These are phyloP conservation scores for Percina caprodes DNA, from an alignment of 2,113 vertebrate species.

Conservation along the genomic window DNA sequence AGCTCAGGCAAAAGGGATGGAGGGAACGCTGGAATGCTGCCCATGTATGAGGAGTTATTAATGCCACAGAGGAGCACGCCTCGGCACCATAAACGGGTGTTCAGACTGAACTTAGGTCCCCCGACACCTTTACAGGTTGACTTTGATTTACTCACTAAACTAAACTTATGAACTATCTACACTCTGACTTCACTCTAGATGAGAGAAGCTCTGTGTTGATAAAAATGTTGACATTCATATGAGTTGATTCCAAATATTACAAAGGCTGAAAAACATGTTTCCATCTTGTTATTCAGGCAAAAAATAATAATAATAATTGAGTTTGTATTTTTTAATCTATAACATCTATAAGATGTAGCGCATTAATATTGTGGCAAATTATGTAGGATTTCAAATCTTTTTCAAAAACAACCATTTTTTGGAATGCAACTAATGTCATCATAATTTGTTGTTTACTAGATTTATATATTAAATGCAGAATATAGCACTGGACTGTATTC, in stretches of 20 bases:
- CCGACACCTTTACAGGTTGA: background rate
- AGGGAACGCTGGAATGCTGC: conserved; percentile 52
- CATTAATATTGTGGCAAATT: background rate
- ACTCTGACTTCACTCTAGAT: background rate
- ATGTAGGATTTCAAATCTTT: background rate
- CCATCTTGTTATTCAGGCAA: background rate
- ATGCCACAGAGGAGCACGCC: conserved; percentile 25
- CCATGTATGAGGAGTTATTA: conserved; percentile 50
- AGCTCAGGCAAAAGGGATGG: conserved; percentile 38
- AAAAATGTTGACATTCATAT: background rate
- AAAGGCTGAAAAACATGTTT: background rate
- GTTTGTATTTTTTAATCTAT: background rate
- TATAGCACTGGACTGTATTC: background rate
- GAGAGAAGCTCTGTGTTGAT: background rate
- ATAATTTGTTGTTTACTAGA: background rate
- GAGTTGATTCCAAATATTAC: background rate
- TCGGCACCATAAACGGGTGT: background rate
- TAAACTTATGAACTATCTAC: too few species aligned
- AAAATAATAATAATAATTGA: background rate
- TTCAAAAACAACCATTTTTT: background rate
- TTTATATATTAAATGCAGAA: background rate
- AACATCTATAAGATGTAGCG: background rate
- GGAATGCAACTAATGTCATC: background rate
- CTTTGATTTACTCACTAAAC: background rate
- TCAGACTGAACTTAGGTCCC: background rate